Evolutionary conservation across 2,797 vertebrate species (phyloP).

Genomic region (Amphiprion clarkii): DNA sequence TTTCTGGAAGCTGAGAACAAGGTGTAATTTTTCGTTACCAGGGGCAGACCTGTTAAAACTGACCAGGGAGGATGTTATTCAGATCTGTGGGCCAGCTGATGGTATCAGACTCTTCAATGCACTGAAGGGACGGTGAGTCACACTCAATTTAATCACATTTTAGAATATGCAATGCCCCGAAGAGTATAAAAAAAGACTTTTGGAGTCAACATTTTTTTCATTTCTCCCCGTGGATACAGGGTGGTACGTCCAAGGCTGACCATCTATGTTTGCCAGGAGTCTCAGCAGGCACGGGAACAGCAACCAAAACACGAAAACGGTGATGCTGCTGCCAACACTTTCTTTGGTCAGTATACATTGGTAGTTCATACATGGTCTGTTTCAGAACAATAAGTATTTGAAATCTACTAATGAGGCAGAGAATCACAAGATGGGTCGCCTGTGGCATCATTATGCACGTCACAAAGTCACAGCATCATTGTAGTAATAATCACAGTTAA

Average conservation of each 20-base stretch:
- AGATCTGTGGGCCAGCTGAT: conserved; percentile 97
- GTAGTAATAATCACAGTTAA: too few species aligned
- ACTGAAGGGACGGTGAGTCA: conserved; percentile 92
- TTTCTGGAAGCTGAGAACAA: not conserved
- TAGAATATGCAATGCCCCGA: not conserved
- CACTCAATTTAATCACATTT: not conserved
- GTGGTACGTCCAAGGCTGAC: conserved; percentile 95
- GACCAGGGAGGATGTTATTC: conserved; percentile 96
- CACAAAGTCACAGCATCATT: too few species aligned
- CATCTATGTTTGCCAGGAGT: conserved; percentile 98
- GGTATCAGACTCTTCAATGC: conserved; percentile 97
- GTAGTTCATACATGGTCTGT: not conserved
- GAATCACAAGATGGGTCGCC: too few species aligned
- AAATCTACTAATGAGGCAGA: not conserved
- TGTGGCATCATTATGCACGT: too few species aligned
- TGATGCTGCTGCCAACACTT: conserved; percentile 88
- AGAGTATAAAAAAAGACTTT: not conserved
- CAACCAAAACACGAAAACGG: conserved; percentile 93
- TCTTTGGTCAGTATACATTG: conserved; percentile 88
- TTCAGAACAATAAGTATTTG: not conserved
- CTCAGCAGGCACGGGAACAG: conserved; percentile 90
- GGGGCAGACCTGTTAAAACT: conserved; percentile 95
- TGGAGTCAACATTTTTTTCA: not conserved
- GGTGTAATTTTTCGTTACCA: conserved; percentile 57
- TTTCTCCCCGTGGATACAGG: conserved; percentile 74